Evolutionary conservation across 2,888 invertebrate species (phyloP), one percentile per base, ranked within the genome.

Genomic region (Tanytarsus gracilentus): DNA sequence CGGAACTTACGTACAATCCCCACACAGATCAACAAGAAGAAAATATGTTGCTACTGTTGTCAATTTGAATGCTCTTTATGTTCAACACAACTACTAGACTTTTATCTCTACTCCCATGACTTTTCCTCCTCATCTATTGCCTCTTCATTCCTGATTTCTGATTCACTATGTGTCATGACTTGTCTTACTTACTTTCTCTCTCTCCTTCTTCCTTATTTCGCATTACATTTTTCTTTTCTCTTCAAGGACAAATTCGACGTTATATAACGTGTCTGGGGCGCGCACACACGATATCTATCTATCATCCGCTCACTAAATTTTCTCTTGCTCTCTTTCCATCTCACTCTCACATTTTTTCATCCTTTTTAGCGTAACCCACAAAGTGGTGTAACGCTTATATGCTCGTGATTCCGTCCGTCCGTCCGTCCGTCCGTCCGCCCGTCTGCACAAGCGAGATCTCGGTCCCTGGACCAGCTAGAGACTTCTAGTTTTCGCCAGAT

Each of bases 251-350:
- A 16, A 58, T 16, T 27, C 8, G 25, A 14, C 14, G 30, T 58
- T 58, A 58, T 58, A 27, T 58, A 58, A 58, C 58, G 29, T 58
- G 58, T 58, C 44, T 58, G 58, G 48, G 55, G 58, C 30, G 58
- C 14, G 27, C 58, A 58, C 25, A 11, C 25, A 14, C n/a, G 40
- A 4, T 16, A n/a, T n/a, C 21, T 25, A 18, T 40, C 16, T 40
- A 40, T 40, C 40, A 40, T 40, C 21, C 40, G 9, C 18, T 11
- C n/a, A n/a, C n/a, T n/a, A n/a, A n/a, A n/a, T n/a, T 49, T 23
- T 49, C 25, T 25, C 25, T 48, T 16, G 11, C 11, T 49, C 8
- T 49, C 25, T 18, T 49, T 49, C 27, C 11, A 14, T 49, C 25
- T 27, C 11, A n/a, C 49, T 49, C 49, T 49, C 25, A 18, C 26